Conservation (phyloP, 2,888 invertebrate species). For the Chironomus riparius region DNA sequence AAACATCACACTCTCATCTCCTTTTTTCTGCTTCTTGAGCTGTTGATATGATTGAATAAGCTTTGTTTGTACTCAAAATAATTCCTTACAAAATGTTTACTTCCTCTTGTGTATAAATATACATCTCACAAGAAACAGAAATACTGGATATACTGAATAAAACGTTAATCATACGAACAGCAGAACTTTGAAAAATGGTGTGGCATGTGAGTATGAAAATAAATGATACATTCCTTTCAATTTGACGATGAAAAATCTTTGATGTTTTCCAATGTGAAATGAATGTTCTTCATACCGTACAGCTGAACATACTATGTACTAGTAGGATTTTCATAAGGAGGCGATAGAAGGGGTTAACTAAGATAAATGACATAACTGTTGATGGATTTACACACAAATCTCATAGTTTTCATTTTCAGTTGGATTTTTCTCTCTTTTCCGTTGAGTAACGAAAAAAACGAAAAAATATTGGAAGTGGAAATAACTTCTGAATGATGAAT, state of each 20-base stretch:
- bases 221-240: conserved; percentile 15
- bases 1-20: background rate
- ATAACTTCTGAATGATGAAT: no score
- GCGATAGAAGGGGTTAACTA: background rate
- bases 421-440: no score
- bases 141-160: background rate
- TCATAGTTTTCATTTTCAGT: no score
- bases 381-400: background rate
- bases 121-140: background rate
- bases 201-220: conserved; percentile 14
- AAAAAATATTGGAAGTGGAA: no score
- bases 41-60: background rate
- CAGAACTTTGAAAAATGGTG: conserved; percentile 15
- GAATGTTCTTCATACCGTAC: background rate
- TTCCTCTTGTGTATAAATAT: no score
- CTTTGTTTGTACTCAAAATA: background rate
- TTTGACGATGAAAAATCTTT: conserved; percentile 23
- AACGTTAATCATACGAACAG: conserved; percentile 6
- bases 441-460: no score
- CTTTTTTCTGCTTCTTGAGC: background rate
- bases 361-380: background rate
- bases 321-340: background rate
- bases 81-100: no score
- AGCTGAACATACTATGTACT: background rate
- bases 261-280: background rate